These are phyloP conservation scores for Pseudomyrmex dendroicus DNA, from an alignment of 1,140 invertebrate genomes.

Conservation along the genomic window DNA sequence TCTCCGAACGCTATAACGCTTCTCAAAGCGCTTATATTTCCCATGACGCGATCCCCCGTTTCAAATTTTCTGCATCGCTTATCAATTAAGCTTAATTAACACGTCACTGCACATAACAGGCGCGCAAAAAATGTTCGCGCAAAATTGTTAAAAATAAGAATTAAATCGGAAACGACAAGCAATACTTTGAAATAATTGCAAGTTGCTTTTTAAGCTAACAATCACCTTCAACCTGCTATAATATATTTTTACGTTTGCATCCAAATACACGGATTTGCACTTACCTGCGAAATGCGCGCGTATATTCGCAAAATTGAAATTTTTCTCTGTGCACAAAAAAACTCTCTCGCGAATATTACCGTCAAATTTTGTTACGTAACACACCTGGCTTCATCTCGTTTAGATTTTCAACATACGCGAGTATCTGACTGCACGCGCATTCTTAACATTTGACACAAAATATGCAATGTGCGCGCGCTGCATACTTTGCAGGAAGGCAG, in stretches of 20 bases:
- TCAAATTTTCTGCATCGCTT: not conserved
- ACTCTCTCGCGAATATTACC: not conserved
- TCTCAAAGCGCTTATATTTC: too few species aligned
- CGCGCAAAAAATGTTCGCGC: too few species aligned
- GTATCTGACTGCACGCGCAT: not conserved
- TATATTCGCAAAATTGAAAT: conserved; percentile 1
- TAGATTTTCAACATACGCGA: not conserved
- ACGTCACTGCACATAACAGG: not conserved
- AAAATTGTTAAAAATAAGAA: not conserved
- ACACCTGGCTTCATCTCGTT: not conserved
- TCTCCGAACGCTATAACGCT: not conserved
- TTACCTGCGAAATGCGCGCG: not conserved
- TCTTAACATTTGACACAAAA: conserved; percentile 37
- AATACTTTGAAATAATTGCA: conserved; percentile 2
- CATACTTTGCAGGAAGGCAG: conserved; percentile 22
- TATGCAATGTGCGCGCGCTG: not conserved
- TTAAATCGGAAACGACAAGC: not conserved
- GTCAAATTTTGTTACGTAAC: not conserved
- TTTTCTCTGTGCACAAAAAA: conserved; percentile 11
- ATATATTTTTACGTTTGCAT: too few species aligned
- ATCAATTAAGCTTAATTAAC: not conserved
- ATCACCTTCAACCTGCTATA: not conserved
- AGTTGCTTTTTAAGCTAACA: not conserved
- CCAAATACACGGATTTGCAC: too few species aligned
- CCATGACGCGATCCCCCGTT: too few species aligned